Base-by-base conservation (phyloP, 2,888 invertebrate species). In the Eilema griseolum region DNA sequence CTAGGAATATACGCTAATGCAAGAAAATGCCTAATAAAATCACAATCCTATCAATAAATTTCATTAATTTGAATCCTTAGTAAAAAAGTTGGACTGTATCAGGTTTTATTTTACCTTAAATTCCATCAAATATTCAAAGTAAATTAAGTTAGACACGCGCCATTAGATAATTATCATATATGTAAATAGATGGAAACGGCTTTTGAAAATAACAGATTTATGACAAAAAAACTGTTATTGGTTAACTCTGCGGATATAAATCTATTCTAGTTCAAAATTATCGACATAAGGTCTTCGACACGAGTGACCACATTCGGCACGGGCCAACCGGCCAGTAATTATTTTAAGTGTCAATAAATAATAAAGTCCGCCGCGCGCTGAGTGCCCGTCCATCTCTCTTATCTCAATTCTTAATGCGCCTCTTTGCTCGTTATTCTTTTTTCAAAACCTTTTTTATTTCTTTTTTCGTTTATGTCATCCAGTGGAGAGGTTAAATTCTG, bases 281-380 rank as follows among this genome's bases (percentile, higher is more conserved):
- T 82, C 77, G 78, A 70, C 75, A 72, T 80, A 75, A 86, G 90
- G 90, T 90, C 89, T 89, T 88, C 90, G 90, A 89, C 90, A 85
- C 85, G 80, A 80, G 76, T 73, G 74, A 66, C 83, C 81, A 82
- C 83, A 83, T 90, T 90, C 92, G 95, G 95, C 95, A 95, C 95
- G 95, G 93, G 95, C 94, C 93, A 93, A 91, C 90, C 87, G 83
- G 84, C 85, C 87, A 86, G 90, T 94, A 95, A 94, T 95, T 95
- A 94, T 93, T 94, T 95, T 94, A 94, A 95, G 95, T 95, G 94
- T 95, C 94, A 95, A 95, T 95, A 95, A 95, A 95, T 95, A 95
- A 95, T 95, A 95, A 93, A 94, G 93, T 91, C 87, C 89, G 86
- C 90, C 91, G 92, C 88, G 88, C 85, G 90, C 86, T 95, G 95